Evolutionary conservation across 2,797 vertebrate species (phyloP), one percentile per base, ranked within the genome.

Genomic region (Leptoclinus maculatus): DNA sequence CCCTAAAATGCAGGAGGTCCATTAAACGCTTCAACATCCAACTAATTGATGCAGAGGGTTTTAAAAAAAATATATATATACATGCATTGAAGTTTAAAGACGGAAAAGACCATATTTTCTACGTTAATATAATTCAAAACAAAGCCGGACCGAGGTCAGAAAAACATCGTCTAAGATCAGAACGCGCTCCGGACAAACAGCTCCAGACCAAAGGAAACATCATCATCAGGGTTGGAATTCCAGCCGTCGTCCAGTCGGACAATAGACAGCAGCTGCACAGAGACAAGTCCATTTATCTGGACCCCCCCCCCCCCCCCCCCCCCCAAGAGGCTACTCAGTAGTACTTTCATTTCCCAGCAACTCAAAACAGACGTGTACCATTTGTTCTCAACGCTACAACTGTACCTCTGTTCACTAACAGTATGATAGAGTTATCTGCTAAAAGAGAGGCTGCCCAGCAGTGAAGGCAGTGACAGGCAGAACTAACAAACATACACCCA

Each of bases 221-320:
- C 83, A 79, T 72, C 83, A 73, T 84, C 85, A 80, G 76, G 14
- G 58, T 29, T 83, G 82, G 67, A 85, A 84, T 84, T 79, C 80
- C 86, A 79, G 43, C 70, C 64, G 59, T 77, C 51, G 56, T 83
- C 84, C 74, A 58, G 60, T 67, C 83, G 59, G 85, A 88, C 86
- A 87, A 84, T 38, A 70, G 82, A 79, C 87, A 79, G 83, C 91
- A 93, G 88, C 92, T 91, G 70, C 83, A 87, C 21, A 1, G 32
- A 89, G 82, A 87, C 78, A 36, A 65, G 87, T 80, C 76, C 85
- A 85, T 90, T 85, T 80, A 82, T 90, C 85, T 86, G 87, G 78
- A 80, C 78, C 71, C 80, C 81, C 64, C 80, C 81, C 64, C 80
- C 81, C 64, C 80, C 81, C 64, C 80, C 81, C 64, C 80, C 81